phyloP scores from a whole-genome alignment of 2,113 vertebrate species.

The Austrofundulus limnaeus region DNA sequence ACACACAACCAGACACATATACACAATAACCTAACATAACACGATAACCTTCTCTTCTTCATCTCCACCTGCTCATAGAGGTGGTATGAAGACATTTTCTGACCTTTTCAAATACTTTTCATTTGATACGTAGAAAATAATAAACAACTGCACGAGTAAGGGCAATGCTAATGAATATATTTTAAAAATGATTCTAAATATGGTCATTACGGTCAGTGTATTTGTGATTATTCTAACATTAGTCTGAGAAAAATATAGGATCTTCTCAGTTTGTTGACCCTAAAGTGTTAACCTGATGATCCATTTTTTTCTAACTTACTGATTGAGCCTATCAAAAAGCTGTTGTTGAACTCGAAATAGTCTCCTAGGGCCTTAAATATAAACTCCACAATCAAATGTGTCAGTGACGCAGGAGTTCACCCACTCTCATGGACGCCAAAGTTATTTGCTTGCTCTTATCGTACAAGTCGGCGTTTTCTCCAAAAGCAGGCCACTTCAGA shows the following conservation, averaged over 20 bases:
- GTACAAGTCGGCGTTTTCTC: slow-evolving; percentile 20
- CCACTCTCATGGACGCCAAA: slow-evolving; percentile 24
- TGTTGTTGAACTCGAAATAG: slow-evolving; percentile 57
- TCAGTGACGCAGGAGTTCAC: slow-evolving; percentile 26
- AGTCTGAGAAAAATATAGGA: background rate
- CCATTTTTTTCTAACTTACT: background rate
- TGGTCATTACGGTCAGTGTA: background rate
- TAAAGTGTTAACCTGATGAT: background rate
- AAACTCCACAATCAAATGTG: slow-evolving; percentile 10
- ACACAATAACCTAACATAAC: too few species aligned
- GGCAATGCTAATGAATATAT: too few species aligned
- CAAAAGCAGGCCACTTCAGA: slow-evolving; percentile 53
- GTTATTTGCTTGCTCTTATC: slow-evolving; percentile 43
- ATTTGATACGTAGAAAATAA: too few species aligned
- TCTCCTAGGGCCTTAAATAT: background rate
- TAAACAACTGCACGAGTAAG: too few species aligned
- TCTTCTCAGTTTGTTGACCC: background rate
- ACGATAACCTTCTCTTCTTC: too few species aligned
- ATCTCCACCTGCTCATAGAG: too few species aligned
- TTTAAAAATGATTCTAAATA: background rate
- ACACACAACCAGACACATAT: too few species aligned
- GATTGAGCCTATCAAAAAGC: background rate
- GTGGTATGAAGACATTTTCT: too few species aligned
- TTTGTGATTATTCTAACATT: background rate
- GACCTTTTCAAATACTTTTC: too few species aligned